phyloP scores from a whole-genome alignment of 2,797 vertebrate genomes.

The Galaxias olidus region DNA sequence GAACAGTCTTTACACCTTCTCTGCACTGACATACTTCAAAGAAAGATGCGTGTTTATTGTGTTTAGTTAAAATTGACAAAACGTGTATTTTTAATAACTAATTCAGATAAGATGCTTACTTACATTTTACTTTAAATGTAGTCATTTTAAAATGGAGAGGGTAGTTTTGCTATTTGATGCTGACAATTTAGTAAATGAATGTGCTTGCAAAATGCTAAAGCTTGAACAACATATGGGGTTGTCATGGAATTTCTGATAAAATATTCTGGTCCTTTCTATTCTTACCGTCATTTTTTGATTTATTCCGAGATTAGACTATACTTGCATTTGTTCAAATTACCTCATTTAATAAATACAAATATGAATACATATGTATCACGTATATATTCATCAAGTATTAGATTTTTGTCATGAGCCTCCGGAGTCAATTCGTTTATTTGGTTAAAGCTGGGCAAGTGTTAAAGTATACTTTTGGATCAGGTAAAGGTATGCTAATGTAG shows the following conservation, averaged over 20 bases:
- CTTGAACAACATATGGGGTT: too few relatives aligned
- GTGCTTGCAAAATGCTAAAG: too few relatives aligned
- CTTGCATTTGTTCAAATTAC: background rate
- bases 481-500: constrained; percentile 41
- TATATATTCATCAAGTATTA: background rate
- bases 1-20: too few relatives aligned
- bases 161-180: too few relatives aligned
- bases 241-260: constrained; percentile 26
- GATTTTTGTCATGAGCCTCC: constrained; percentile 73
- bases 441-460: constrained; percentile 48
- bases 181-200: too few relatives aligned
- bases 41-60: too few relatives aligned
- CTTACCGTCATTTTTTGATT: background rate
- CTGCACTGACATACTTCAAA: too few relatives aligned
- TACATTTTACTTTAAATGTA: too few relatives aligned
- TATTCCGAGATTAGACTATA: background rate
- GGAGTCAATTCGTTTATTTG: constrained; percentile 47
- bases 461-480: constrained; percentile 44
- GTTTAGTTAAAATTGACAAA: too few relatives aligned
- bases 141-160: too few relatives aligned
- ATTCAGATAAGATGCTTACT: too few relatives aligned
- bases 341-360: background rate
- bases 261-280: background rate
- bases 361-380: background rate
- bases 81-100: too few relatives aligned